Conservation (phyloP, 2,888 invertebrate genomes). For the Creontiades dilutus region DNA sequence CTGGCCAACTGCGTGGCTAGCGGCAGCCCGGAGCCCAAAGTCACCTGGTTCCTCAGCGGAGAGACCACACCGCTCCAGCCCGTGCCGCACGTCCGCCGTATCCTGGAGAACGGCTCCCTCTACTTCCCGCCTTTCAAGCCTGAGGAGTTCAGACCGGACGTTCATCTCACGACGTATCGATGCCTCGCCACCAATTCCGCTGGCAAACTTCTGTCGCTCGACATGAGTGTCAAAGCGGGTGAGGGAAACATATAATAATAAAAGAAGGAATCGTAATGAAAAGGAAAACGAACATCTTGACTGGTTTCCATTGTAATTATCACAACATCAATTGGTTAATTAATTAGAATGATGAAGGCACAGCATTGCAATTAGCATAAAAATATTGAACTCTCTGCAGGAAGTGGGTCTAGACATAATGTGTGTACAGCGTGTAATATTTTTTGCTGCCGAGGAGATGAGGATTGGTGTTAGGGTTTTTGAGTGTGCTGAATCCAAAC, state of each 20-base stretch:
- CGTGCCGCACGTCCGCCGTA: constrained; percentile 75
- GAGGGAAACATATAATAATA: neutral
- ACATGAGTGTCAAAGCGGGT: constrained; percentile 73
- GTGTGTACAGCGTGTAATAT: no score
- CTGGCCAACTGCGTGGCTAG: constrained; percentile 72
- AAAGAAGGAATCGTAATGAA: no score
- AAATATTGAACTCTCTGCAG: no score
- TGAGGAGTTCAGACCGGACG: constrained; percentile 76
- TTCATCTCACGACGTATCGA: constrained; percentile 76
- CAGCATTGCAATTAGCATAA: no score
- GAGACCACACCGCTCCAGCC: constrained; percentile 75
- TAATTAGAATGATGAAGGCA: no score
- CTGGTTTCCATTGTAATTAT: no score
- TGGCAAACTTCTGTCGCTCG: constrained; percentile 72
- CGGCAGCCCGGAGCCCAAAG: constrained; percentile 65
- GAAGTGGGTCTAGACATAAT: no score
- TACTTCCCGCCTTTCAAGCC: constrained; percentile 76
- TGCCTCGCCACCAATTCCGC: constrained; percentile 75
- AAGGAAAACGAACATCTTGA: no score
- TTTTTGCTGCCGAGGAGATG: no score
- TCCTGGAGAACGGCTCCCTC: constrained; percentile 76
- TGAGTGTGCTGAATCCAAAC: no score
- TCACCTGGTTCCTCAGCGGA: constrained; percentile 61
- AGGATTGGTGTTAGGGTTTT: no score
- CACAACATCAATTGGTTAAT: no score